These are phyloP conservation scores for Tenebrosternarchus preto DNA, from an alignment of 2,113 vertebrate genomes.

Conservation along the genomic window DNA sequence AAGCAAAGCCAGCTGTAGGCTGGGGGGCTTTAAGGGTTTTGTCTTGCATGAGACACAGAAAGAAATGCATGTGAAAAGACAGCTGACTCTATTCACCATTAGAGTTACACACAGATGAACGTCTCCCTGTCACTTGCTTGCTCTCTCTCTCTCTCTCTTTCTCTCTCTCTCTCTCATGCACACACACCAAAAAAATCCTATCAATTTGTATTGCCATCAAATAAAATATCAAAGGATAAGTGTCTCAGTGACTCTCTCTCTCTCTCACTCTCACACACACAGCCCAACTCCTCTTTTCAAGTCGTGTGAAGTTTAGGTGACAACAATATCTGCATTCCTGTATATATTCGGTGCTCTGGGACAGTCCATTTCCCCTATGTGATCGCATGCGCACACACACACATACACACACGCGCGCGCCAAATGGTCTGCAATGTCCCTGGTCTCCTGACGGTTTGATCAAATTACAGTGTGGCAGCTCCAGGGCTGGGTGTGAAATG, in stretches of 20 bases:
- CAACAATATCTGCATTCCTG: not conserved
- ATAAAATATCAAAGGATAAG: too few species aligned
- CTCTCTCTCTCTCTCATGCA: not conserved
- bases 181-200: too few species aligned
- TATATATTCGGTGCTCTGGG: not conserved
- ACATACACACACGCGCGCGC: not conserved
- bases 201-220: too few species aligned
- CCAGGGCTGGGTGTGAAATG: slow-evolving; percentile 5
- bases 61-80: not conserved
- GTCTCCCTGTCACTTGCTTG: not conserved
- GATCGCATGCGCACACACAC: not conserved
- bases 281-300: not conserved
- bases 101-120: not conserved
- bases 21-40: not conserved
- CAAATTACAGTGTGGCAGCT: slow-evolving; percentile 4
- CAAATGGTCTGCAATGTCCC: not conserved
- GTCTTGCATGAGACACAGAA: not conserved
- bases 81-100: not conserved
- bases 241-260: not conserved
- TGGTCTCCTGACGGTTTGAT: slow-evolving; percentile 1
- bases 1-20: not conserved
- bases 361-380: not conserved
- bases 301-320: not conserved
- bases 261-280: not conserved
- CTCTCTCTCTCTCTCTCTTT: not conserved